Conservation (phyloP, 1,140 invertebrate genomes). For the Drosophila arawakana region DNA sequence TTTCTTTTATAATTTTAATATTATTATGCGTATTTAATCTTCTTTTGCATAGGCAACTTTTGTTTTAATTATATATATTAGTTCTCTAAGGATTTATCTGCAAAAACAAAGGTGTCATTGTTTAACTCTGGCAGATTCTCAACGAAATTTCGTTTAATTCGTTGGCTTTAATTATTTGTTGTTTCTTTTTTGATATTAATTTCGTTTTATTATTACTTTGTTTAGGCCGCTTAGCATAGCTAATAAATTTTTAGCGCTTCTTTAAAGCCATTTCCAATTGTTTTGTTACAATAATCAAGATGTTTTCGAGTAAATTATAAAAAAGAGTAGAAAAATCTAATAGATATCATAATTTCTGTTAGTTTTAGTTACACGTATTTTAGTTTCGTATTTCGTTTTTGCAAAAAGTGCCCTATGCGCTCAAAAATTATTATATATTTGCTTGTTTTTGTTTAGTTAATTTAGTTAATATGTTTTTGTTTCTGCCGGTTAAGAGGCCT, state of each 20-base stretch:
- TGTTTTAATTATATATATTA: conserved; percentile 61
- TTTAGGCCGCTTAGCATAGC: conserved; percentile 73
- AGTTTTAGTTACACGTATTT: conserved; percentile 53
- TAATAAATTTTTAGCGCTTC: conserved; percentile 61
- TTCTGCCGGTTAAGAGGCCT: conserved; percentile 26
- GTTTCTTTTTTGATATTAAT: conserved; percentile 36
- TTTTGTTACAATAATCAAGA: conserved; percentile 66
- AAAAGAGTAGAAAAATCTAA: conserved; percentile 83
- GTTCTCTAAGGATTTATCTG: conserved; percentile 56
- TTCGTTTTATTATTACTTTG: conserved; percentile 23
- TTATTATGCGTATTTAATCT: conserved; percentile 31
- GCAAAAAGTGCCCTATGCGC: conserved; percentile 81
- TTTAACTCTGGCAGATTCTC: conserved; percentile 48
- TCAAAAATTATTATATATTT: conserved; percentile 76
- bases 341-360: conserved; percentile 65
- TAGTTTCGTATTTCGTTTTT: conserved; percentile 40
- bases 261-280: conserved; percentile 60
- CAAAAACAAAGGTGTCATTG: conserved; percentile 39
- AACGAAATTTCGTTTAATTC: conserved; percentile 49
- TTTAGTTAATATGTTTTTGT: conserved; percentile 46
- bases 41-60: conserved; percentile 75
- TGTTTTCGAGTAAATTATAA: conserved; percentile 79
- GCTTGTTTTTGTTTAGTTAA: conserved; percentile 37
- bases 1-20: conserved; percentile 24
- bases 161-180: neutral